These are phyloP conservation scores for Drosophila pseudoananassae DNA, from an alignment of 1,140 invertebrate species.

Conservation along the genomic window DNA sequence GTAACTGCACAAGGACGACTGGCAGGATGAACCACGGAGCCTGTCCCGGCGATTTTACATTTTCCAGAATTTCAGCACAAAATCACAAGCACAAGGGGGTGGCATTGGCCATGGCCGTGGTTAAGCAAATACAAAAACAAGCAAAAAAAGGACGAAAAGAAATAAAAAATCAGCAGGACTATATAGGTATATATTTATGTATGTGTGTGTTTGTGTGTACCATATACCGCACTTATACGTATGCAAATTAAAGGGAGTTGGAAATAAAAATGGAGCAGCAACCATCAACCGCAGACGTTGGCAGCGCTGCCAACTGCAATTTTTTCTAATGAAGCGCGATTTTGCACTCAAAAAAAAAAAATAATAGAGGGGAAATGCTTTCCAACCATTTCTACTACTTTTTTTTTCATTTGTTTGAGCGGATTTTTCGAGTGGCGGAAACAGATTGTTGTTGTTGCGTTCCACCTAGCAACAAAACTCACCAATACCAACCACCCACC, in stretches of 20 bases:
- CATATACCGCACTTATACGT: constrained; percentile 29
- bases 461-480: constrained; percentile 67
- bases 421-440: constrained; percentile 8
- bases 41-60: constrained; percentile 50
- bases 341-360: constrained; percentile 57
- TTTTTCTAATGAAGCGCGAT: constrained; percentile 72
- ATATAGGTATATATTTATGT: constrained; percentile 5
- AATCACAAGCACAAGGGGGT: constrained; percentile 59
- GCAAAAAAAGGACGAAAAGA: constrained; percentile 47
- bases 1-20: constrained; percentile 80
- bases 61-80: constrained; percentile 22
- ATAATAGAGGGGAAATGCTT: constrained; percentile 47
- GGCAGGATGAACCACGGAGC: constrained; percentile 83
- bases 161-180: constrained; percentile 37
- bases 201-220: not conserved
- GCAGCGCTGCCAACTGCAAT: constrained; percentile 38
- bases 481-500: constrained; percentile 54
- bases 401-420: not conserved
- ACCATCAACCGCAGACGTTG: constrained; percentile 59
- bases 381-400: not conserved
- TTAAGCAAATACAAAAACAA: constrained; percentile 16
- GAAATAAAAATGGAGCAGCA: constrained; percentile 81
- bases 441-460: constrained; percentile 6
- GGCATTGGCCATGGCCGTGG: constrained; percentile 76
- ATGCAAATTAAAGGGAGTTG: constrained; percentile 74